phyloP scores from a whole-genome alignment of 2,113 vertebrate species.

The Genyomyrus donnyi region DNA sequence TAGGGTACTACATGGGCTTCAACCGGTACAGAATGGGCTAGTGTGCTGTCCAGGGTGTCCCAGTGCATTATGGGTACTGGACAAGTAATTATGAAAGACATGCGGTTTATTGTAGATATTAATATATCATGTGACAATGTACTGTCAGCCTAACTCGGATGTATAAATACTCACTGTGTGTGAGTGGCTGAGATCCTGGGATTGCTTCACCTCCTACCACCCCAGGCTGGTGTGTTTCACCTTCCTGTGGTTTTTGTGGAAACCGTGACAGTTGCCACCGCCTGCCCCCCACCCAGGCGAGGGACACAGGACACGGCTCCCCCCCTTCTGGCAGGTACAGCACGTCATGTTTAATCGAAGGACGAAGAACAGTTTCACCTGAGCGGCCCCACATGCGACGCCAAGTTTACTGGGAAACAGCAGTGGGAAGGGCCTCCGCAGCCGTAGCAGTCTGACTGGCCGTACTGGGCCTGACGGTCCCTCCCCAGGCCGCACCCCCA shows the following conservation, averaged over 20 bases:
- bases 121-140: background rate
- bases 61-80: background rate
- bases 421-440: background rate
- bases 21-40: background rate
- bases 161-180: background rate
- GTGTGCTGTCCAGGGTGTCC: background rate
- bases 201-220: background rate
- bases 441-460: background rate
- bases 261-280: background rate
- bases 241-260: constrained; percentile 14
- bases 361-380: background rate
- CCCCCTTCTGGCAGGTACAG: background rate
- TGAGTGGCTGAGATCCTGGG: background rate
- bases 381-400: background rate
- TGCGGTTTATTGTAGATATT: background rate
- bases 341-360: background rate
- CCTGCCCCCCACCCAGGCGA: background rate
- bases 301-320: background rate
- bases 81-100: background rate
- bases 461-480: background rate
- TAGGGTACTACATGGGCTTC: background rate
- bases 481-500: background rate
- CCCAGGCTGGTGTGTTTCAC: constrained; percentile 1
- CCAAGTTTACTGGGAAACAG: background rate
- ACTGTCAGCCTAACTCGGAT: background rate